These are phyloP conservation scores for Neuroterus valhalla DNA, from an alignment of 1,140 invertebrate species.

Conservation along the genomic window DNA sequence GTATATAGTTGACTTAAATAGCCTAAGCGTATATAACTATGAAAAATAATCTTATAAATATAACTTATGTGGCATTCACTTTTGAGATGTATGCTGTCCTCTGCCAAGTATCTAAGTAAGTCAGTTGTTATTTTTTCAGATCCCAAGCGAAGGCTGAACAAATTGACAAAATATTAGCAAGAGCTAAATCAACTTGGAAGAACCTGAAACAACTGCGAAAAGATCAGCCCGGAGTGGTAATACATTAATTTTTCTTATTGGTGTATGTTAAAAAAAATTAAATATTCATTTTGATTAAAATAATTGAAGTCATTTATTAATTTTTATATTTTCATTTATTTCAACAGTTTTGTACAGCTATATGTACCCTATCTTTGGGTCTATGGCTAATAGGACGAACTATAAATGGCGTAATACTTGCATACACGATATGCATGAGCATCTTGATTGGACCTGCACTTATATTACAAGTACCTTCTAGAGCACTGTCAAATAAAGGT, in stretches of 20 bases:
- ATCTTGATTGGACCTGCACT: slow-evolving; percentile 64
- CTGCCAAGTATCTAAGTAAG: not conserved
- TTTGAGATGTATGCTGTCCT: too few relatives aligned
- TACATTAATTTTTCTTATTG: slow-evolving; percentile 34
- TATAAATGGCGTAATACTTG: slow-evolving; percentile 60
- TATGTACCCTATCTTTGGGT: slow-evolving; percentile 60
- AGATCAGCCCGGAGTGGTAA: slow-evolving; percentile 69
- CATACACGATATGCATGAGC: slow-evolving; percentile 65
- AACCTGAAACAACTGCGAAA: slow-evolving; percentile 58
- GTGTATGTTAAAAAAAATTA: too few relatives aligned
- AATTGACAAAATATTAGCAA: slow-evolving; percentile 60
- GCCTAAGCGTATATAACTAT: too few relatives aligned
- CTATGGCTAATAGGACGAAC: slow-evolving; percentile 65
- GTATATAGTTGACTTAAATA: too few relatives aligned
- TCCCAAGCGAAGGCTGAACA: slow-evolving; percentile 56
- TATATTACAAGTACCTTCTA: slow-evolving; percentile 60
- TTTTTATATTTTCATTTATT: slow-evolving; percentile 38
- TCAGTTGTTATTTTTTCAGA: slow-evolving; percentile 50
- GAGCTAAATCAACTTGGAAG: slow-evolving; percentile 53
- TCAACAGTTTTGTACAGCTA: slow-evolving; percentile 61
- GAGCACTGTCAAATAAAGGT: slow-evolving; percentile 50
- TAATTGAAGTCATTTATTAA: too few relatives aligned
- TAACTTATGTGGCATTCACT: too few relatives aligned
- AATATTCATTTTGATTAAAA: not conserved
- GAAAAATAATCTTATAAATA: too few relatives aligned